Base-by-base conservation (phyloP, 2,113 vertebrate species). In the Chionodraco myersi region DNA sequence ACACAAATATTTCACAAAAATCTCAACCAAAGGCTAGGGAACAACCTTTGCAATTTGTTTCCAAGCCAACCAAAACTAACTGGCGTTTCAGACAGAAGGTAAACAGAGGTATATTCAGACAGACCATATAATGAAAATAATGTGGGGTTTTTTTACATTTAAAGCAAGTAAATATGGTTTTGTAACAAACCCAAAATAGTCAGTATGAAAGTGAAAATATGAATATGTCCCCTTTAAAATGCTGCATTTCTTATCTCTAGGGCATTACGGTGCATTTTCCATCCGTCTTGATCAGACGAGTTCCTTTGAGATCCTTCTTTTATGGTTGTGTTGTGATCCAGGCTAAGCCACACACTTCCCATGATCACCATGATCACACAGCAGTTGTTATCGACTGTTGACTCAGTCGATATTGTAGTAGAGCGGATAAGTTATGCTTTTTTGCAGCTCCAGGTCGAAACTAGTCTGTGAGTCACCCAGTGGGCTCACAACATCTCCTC, bases 351-450 rank as follows among this genome's bases (percentile, higher is more conserved):
- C 70, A 57, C 82, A 63, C 80, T 80, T 84, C 53, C 80, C 77
- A 1, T 71, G 88, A 91, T 88, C 82, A 85, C 81, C 77, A 1
- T 71, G 88, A 91, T 88, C 82, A 85, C 81, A 90, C 81, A 82
- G 56, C 82, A 36, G 66, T 81, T 81, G 79, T 76, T 87, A 84
- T 86, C 62, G 72, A 89, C 88, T 80, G 80, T 53, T 54, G 60
- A 78, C 52, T 4, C 2, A 53, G 76, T 89, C 63, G 68, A 86
- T 85, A 82, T 30, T 54, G 61, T 76, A 77, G 68, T 74, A 70
- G 68, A 83, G 72, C 76, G 70, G 82, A 85, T 72, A 80, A 83
- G 70, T 77, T 77, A 47, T 86, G 83, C 86, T 79, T 87, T 85
- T 41, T 80, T 72, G 80, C 75, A 80, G 60, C 79, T 84, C 63